Conservation (phyloP, 2,797 vertebrate species). For the Lepidocolaptes lacrymiger region DNA sequence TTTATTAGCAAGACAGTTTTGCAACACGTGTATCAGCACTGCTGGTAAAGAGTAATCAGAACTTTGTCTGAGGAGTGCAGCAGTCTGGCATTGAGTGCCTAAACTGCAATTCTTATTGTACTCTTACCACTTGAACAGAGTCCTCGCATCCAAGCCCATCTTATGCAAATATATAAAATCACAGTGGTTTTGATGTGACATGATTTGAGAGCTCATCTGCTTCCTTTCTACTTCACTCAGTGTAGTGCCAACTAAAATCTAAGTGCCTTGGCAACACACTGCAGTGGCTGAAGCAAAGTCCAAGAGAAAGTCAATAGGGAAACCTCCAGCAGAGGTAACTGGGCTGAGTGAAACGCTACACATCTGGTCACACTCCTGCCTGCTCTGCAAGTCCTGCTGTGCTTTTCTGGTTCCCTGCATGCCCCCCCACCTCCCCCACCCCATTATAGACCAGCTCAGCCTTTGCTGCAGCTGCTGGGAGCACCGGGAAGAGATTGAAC, state of each 20-base stretch:
- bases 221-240: neutral
- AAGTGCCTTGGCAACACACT: neutral
- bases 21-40: neutral
- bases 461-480: neutral
- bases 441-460: neutral
- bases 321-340: neutral
- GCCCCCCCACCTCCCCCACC: no score
- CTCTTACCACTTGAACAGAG: neutral
- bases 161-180: neutral
- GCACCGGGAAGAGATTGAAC: accelerated
- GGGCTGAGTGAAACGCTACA: neutral
- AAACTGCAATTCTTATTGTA: neutral
- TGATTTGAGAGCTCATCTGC: neutral
- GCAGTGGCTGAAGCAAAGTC: neutral
- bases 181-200: neutral
- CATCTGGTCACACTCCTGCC: neutral
- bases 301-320: neutral
- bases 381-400: neutral
- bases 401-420: neutral
- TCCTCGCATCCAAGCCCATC: neutral
- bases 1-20: neutral
- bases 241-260: neutral
- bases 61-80: accelerated
- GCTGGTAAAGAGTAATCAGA: neutral
- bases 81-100: neutral